phyloP scores from a whole-genome alignment of 2,797 vertebrate species.

The Falco rusticolus region DNA sequence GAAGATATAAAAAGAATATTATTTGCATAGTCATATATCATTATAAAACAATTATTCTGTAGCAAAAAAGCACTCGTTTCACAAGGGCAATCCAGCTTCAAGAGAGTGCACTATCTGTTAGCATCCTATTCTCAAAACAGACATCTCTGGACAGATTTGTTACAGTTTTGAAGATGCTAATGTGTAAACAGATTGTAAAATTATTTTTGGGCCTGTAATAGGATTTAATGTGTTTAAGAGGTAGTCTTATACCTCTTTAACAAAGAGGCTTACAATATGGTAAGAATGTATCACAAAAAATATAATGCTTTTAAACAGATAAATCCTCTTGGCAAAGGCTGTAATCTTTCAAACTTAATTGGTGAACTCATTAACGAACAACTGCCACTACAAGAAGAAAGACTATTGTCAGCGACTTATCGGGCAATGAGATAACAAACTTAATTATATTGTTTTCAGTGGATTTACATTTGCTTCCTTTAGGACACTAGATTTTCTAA shows the following conservation, averaged over 20 bases:
- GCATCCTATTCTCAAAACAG: constrained; percentile 60
- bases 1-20: constrained; percentile 62
- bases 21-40: constrained; percentile 70
- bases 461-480: constrained; percentile 72
- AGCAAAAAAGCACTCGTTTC: constrained; percentile 64
- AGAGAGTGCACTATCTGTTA: constrained; percentile 49
- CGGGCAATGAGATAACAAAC: constrained; percentile 74
- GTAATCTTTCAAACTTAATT: constrained; percentile 77
- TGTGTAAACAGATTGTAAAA: constrained; percentile 60
- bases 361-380: constrained; percentile 77
- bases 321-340: constrained; percentile 74
- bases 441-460: constrained; percentile 76
- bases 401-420: constrained; percentile 73
- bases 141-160: constrained; percentile 58
- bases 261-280: constrained; percentile 68
- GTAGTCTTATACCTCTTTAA: constrained; percentile 67
- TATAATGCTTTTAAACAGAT: constrained; percentile 75
- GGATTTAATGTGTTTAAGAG: constrained; percentile 69
- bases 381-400: constrained; percentile 73
- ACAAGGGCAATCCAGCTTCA: constrained; percentile 56
- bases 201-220: constrained; percentile 43
- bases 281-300: constrained; percentile 70
- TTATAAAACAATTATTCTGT: constrained; percentile 66
- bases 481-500: constrained; percentile 58
- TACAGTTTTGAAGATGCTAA: constrained; percentile 64